Percentiles rank a stretch among this genome's conserved stretches.
Evolutionary conservation across 2,888 invertebrate genomes (phyloP).

Genomic region (Tanypteryx hageni): DNA sequence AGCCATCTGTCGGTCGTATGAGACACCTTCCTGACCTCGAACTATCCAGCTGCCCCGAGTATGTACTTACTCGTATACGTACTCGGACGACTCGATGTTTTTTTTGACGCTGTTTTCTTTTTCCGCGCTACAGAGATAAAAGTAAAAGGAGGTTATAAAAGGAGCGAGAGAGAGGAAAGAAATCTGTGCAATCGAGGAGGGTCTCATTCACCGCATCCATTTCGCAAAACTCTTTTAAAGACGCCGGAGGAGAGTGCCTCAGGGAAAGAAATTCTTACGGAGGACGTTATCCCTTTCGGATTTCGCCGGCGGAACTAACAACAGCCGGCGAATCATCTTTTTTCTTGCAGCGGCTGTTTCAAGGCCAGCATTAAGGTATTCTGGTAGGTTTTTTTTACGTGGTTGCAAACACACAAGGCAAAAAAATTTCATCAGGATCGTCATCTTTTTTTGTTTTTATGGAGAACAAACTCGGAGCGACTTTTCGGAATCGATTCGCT

Average conservation of each 20-base stretch:
- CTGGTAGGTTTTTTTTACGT: neutral
- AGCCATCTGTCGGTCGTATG: slow-evolving; percentile 4
- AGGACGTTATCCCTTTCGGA: neutral
- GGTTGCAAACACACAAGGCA: neutral
- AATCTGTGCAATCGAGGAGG: too few relatives aligned
- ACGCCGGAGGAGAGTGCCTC: neutral
- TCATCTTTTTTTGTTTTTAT: too few relatives aligned
- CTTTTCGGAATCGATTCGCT: too few relatives aligned
- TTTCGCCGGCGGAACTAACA: slow-evolving; percentile 19
- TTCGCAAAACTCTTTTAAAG: neutral
- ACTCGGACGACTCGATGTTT: neutral
- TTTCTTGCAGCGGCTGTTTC: neutral
- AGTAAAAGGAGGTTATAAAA: neutral
- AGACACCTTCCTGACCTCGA: neutral
- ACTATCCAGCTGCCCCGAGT: neutral
- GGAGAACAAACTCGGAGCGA: too few relatives aligned
- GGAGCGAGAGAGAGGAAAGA: neutral
- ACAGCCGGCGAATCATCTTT: neutral
- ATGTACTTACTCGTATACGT: neutral
- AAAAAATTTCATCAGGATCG: too few relatives aligned
- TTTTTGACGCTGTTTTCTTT: neutral
- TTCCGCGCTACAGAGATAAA: neutral
- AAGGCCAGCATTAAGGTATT: neutral
- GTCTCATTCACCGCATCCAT: neutral
- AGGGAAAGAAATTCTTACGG: neutral